These are phyloP conservation scores for Thamnaconus septentrionalis DNA, from an alignment of 2,113 vertebrate genomes.

Conservation along the genomic window DNA sequence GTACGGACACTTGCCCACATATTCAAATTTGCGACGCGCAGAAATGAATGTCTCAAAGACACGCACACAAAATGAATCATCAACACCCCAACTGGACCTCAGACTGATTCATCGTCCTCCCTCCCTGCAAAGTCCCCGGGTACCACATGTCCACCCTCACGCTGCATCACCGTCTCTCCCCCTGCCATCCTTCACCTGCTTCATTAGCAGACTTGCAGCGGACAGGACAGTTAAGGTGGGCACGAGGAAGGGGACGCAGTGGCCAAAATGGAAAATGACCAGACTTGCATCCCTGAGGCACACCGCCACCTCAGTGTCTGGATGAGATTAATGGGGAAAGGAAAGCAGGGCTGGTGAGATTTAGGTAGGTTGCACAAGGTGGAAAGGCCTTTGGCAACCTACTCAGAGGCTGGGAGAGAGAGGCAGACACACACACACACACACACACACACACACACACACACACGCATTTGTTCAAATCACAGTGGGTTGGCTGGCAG, in stretches of 20 bases:
- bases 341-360: conserved; percentile 43
- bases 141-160: conserved; percentile 1
- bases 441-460: conserved; percentile 11
- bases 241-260: neutral
- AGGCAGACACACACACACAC: conserved; percentile 5
- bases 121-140: neutral
- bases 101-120: neutral
- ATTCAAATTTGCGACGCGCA: neutral
- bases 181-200: conserved; percentile 17
- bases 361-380: conserved; percentile 47
- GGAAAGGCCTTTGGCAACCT: conserved; percentile 43
- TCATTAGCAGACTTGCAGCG: conserved; percentile 25
- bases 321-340: conserved; percentile 55
- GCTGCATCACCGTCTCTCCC: neutral
- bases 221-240: conserved; percentile 36
- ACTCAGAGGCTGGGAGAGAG: conserved; percentile 2
- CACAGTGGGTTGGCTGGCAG: conserved; percentile 59
- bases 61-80: neutral
- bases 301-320: conserved; percentile 18
- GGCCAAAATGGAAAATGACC: conserved; percentile 43
- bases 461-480: conserved; percentile 16
- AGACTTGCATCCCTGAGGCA: conserved; percentile 31
- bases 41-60: too few species aligned
- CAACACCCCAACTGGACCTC: neutral
- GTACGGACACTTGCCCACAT: neutral